Evolutionary conservation across 1,140 invertebrate genomes (phyloP), one percentile per base, ranked within the genome.

Genomic region (Teleopsis dalmanni): DNA sequence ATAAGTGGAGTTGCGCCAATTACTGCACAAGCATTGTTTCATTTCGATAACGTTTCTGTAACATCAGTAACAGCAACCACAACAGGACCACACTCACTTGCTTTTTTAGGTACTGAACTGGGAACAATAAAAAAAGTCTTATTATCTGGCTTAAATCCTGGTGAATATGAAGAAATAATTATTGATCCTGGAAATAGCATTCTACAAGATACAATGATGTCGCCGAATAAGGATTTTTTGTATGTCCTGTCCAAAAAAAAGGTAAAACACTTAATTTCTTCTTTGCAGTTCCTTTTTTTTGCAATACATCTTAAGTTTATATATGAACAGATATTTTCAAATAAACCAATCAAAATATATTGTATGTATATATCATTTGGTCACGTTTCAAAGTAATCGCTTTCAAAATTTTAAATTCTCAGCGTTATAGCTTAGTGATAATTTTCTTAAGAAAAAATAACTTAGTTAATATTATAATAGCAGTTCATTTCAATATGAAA

Each of bases 1-100:
- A 91, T 95, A 57, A 93, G 90, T 56, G 91, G 91, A 4, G 80
- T 83, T 9, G 81, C 85, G 29, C 89, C 91, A 1, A 89, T 94
- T 23, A 78, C 79, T 37, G 76, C 79, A 18, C 77, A 78, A 48
- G 81, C 90, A 8, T 76, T 88, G 1, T 75, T 91, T 38, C 73
- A 82, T 61, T 92, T 87, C 65, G 79, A 85, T 40, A 84, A 92
- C 60, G 83, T 85, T 16, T 84, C 90, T 8, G 64, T 90, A 9
- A 87, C 91, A 18, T 85, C 89, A 7, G 78, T 96, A 35, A 82
- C 87, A 1, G 77, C 90, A 37, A 83, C 84, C n/a, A 80, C 82
- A 37, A 91, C 91, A 14, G 85, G 91, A 42, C 79, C 84, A 40
- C 91, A 96, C 68, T 93, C 91, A 1, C 82, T 98, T 38, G 89